Evolutionary conservation across 1,140 invertebrate species (phyloP).

Genomic region (Diuraphis noxia): DNA sequence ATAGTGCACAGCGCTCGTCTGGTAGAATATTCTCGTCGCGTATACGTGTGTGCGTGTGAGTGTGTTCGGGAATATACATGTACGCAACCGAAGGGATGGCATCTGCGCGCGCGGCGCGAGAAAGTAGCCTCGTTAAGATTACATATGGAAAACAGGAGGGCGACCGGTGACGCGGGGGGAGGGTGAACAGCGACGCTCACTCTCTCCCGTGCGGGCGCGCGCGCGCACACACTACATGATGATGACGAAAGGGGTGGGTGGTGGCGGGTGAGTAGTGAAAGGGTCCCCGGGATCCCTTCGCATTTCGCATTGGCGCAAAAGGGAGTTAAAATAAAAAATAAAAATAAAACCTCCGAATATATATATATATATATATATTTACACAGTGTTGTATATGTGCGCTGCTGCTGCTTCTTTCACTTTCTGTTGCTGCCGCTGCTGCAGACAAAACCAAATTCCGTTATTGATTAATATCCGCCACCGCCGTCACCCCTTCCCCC

Average conservation of each 20-base stretch:
- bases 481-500: background rate
- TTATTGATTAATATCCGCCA: constrained; percentile 52
- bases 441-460: constrained; percentile 54
- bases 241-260: background rate
- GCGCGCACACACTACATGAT: background rate
- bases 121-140: constrained; percentile 54
- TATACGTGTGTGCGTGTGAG: background rate
- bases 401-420: constrained; percentile 46
- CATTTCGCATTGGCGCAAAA: constrained; percentile 54
- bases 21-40: constrained; percentile 37
- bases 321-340: constrained; percentile 51
- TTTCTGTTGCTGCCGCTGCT: constrained; percentile 40
- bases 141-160: constrained; percentile 52
- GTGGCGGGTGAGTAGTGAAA: constrained; percentile 17
- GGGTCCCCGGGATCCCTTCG: constrained; percentile 46
- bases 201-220: background rate
- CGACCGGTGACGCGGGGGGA: background rate
- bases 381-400: background rate
- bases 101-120: constrained; percentile 46
- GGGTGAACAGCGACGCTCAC: background rate
- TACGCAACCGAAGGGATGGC: constrained; percentile 2
- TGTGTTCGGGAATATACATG: background rate
- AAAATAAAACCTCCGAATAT: constrained; percentile 35
- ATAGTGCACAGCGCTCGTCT: background rate
- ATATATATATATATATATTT: background rate